Base-by-base conservation (phyloP, 2,113 vertebrate species). In the Patagioenas fasciata region DNA sequence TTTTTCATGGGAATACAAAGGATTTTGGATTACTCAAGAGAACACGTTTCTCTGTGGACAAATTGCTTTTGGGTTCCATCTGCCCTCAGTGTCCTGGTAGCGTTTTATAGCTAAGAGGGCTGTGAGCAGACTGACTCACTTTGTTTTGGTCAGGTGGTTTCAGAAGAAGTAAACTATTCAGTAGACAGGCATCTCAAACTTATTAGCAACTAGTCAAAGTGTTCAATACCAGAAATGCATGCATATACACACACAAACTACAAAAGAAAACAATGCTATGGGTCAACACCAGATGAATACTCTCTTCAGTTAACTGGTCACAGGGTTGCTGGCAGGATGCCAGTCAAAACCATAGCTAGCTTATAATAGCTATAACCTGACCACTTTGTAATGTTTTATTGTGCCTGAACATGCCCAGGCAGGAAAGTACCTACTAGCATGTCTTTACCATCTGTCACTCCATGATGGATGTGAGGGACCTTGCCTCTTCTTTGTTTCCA, bases 361-460 rank as follows among this genome's bases (percentile, higher is more conserved):
- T 85, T 50, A 9, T 25, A 81, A 75, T 25, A 28, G 65, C 17
- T 84, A 38, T 57, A 89, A 47, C 91, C 40, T 58, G 86, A 72
- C 53, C 31, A 50, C 24, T 86, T 25, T 26, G 9, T 48, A 23
- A 19, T 48, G n/a, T 78, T 71, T 65, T 69, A 65, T 75, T 96
- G 86, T 89, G 73, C 48, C 69, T 95, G 57, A 82, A 64, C 94
- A 72, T 85, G 96, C 26, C 80, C 65, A 89, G 80, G 93, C 96
- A 95, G 50, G 93, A 84, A 92, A 81, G 57, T 38, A 60, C 65
- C 83, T 81, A 24, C 36, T 72, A 84, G 51, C 53, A 28, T 25
- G 61, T n/a, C 80, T 57, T 65, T 89, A 69, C 73, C 44, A 3
- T 44, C 67, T 91, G 83, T 73, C 84, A 81, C 7, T 18, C 65